A percentile compares a stretch with the other conserved stretches of the same genome.
These are phyloP conservation scores for Actias luna DNA, from an alignment of 2,888 invertebrate genomes.

Conservation along the genomic window DNA sequence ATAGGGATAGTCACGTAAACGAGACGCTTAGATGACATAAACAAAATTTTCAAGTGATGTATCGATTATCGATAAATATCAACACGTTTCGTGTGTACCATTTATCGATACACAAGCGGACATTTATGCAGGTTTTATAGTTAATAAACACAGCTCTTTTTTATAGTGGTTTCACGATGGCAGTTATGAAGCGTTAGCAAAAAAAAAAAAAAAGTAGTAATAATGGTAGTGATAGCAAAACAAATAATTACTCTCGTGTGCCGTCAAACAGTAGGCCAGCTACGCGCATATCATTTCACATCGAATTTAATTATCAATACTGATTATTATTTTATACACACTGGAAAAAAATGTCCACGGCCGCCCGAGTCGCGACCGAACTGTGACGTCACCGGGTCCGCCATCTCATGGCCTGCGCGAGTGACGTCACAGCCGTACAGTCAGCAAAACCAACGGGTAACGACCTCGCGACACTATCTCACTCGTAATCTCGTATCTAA, in stretches of 20 bases:
- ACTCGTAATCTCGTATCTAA: neutral
- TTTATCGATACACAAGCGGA: conserved; percentile 25
- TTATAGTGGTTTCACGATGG: neutral
- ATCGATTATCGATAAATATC: neutral
- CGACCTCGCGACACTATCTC: neutral
- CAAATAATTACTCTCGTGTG: conserved; percentile 31
- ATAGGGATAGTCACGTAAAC: neutral
- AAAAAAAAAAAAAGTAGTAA: conserved; percentile 17
- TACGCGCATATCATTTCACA: conserved; percentile 38
- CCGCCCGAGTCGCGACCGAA: neutral
- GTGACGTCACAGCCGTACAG: neutral
- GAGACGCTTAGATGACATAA: neutral
- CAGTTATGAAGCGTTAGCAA: neutral
- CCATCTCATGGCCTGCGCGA: neutral
- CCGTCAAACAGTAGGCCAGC: conserved; percentile 45
- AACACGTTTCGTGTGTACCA: conserved; percentile 20
- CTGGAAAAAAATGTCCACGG: conserved; percentile 6
- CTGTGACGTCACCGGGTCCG: neutral
- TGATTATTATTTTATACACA: conserved; percentile 31
- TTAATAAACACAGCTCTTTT: neutral
- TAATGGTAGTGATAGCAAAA: conserved; percentile 28
- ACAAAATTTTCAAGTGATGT: neutral
- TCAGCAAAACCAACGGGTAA: too few species aligned
- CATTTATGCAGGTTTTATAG: neutral
- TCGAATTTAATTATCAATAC: conserved; percentile 34